These are phyloP conservation scores for Neelides folsomi DNA, from an alignment of 2,888 invertebrate genomes.

Conservation along the genomic window DNA sequence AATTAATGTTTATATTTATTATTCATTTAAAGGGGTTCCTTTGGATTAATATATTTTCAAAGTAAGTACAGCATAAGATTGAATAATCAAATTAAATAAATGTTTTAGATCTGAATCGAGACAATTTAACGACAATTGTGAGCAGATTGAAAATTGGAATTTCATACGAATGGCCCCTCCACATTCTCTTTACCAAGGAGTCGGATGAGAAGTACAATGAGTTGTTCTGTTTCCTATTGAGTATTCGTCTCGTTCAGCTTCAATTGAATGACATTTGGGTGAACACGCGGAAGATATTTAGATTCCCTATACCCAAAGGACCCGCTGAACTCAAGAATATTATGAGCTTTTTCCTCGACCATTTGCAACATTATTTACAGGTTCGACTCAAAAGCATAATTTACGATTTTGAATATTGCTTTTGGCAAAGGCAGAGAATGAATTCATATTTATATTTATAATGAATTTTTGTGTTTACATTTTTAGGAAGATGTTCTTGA, in stretches of 20 bases:
- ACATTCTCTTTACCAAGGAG: constrained; percentile 28
- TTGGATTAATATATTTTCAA: too few species aligned
- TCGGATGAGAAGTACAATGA: constrained; percentile 26
- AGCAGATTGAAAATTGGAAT: constrained; percentile 5
- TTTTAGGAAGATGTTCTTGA: constrained; percentile 30
- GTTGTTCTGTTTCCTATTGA: constrained; percentile 28
- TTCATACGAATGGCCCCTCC: constrained; percentile 31
- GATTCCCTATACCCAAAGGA: constrained; percentile 29
- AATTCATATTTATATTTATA: not conserved
- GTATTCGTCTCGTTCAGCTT: constrained; percentile 29
- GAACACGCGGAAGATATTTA: constrained; percentile 25
- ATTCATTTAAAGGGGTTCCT: too few species aligned
- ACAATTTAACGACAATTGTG: too few species aligned
- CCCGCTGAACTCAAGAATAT: constrained; percentile 28
- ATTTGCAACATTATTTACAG: constrained; percentile 31
- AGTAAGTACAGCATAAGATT: too few species aligned
- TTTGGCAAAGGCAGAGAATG: not conserved
- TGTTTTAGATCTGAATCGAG: too few species aligned
- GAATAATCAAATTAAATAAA: too few species aligned
- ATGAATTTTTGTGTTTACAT: not conserved
- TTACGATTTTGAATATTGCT: not conserved
- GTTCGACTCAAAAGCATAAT: constrained; percentile 4
- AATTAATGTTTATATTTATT: too few species aligned
- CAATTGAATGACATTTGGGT: constrained; percentile 29
- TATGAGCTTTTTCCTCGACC: constrained; percentile 32